phyloP scores from a whole-genome alignment of 2,113 vertebrate genomes.

The Pollimyrus isidori region DNA sequence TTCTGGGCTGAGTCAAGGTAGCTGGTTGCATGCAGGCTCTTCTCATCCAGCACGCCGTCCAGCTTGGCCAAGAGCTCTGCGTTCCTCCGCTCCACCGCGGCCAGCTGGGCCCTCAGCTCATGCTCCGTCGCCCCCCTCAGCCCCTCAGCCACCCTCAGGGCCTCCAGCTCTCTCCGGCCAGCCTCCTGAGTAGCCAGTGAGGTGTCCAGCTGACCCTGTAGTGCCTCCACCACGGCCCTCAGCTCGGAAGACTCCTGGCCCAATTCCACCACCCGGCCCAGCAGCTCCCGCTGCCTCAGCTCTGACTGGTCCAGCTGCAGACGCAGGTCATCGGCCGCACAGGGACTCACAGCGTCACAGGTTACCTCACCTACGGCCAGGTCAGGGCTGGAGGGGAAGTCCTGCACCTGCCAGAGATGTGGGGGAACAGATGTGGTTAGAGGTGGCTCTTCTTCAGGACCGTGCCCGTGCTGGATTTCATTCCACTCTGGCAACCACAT shows the following conservation, averaged over 20 bases:
- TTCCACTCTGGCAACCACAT: neutral
- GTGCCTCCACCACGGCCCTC: conserved; percentile 56
- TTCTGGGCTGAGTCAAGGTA: conserved; percentile 62
- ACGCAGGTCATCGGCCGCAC: conserved; percentile 75
- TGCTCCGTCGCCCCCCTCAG: conserved; percentile 27
- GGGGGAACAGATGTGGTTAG: neutral
- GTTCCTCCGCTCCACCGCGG: conserved; percentile 56
- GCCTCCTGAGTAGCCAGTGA: conserved; percentile 60
- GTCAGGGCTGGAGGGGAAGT: conserved; percentile 73
- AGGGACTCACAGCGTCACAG: neutral
- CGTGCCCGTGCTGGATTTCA: neutral
- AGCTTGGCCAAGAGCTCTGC: conserved; percentile 57
- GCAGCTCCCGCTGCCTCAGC: conserved; percentile 69
- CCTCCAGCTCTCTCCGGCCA: conserved; percentile 57
- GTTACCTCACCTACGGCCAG: conserved; percentile 50
- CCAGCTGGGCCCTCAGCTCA: conserved; percentile 55
- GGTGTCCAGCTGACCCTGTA: conserved; percentile 72
- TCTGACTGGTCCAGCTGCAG: conserved; percentile 86
- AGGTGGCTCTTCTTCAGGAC: neutral
- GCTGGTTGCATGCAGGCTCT: conserved; percentile 53
- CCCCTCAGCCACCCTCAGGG: conserved; percentile 35
- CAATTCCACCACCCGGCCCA: conserved; percentile 64
- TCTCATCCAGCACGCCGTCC: conserved; percentile 47
- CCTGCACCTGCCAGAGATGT: conserved; percentile 60
- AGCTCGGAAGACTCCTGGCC: conserved; percentile 75